These are phyloP conservation scores for Cremastinae sp. DNA, from an alignment of 2,888 invertebrate species.

Conservation along the genomic window DNA sequence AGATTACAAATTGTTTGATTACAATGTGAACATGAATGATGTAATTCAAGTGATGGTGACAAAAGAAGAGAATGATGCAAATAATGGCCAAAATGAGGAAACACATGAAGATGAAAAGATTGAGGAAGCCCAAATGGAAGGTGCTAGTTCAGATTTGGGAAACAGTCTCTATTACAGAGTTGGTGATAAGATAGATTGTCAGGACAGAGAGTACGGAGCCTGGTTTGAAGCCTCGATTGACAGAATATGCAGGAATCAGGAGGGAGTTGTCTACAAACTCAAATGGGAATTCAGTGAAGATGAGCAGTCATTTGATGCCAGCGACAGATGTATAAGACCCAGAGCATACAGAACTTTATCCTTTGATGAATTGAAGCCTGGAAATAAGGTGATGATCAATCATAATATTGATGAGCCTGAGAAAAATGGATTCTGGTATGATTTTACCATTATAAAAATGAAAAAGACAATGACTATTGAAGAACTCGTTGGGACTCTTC, in stretches of 20 bases:
- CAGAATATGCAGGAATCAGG: conserved; percentile 81
- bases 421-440: conserved; percentile 88
- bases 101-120: conserved; percentile 61
- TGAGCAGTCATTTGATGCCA: conserved; percentile 77
- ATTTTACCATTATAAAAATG: conserved; percentile 82
- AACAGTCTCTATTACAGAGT: conserved; percentile 82
- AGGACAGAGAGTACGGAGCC: conserved; percentile 84
- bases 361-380: conserved; percentile 82
- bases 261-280: conserved; percentile 68
- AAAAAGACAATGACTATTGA: conserved; percentile 78
- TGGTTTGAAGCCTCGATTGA: conserved; percentile 88
- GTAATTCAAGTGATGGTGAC: conserved; percentile 86
- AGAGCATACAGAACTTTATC: conserved; percentile 83
- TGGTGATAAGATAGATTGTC: conserved; percentile 87
- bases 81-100: conserved; percentile 68
- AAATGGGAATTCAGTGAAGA: conserved; percentile 78
- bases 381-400: conserved; percentile 87
- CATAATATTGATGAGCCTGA: conserved; percentile 87
- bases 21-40: conserved; percentile 88
- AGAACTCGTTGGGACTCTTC: conserved; percentile 84
- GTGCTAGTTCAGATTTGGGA: conserved; percentile 75
- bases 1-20: conserved; percentile 88
- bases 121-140: conserved; percentile 71
- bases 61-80: conserved; percentile 47
- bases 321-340: conserved; percentile 85